Percentiles rank a stretch among this genome's conserved stretches.
phyloP scores from a whole-genome alignment of 2,888 invertebrate genomes.

The Clistopyga incitator region DNA sequence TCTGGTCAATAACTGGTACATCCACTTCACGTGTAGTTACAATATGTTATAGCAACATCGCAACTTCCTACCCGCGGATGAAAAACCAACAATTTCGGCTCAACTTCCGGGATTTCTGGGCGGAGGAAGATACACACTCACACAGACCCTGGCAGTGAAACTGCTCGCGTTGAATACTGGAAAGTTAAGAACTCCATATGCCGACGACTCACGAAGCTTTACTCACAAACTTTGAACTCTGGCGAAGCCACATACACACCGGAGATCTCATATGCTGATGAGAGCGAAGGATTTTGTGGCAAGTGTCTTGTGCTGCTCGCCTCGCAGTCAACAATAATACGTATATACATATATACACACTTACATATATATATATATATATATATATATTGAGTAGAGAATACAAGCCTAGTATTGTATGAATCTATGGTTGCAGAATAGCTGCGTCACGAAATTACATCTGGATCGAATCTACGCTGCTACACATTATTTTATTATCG shows the following conservation, averaged over 20 bases:
- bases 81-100: slow-evolving; percentile 70
- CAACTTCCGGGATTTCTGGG: slow-evolving; percentile 59
- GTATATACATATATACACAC: neutral
- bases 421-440: slow-evolving; percentile 9
- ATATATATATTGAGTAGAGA: neutral
- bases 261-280: slow-evolving; percentile 60
- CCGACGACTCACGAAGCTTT: slow-evolving; percentile 64
- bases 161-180: slow-evolving; percentile 64
- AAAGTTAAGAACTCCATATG: slow-evolving; percentile 71
- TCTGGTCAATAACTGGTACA: slow-evolving; percentile 12
- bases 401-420: neutral
- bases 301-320: slow-evolving; percentile 23
- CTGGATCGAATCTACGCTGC: slow-evolving; percentile 51
- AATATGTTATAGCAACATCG: slow-evolving; percentile 33
- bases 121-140: neutral
- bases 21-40: neutral
- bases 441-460: slow-evolving; percentile 62
- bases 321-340: neutral
- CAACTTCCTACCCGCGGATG: slow-evolving; percentile 64
- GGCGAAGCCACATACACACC: slow-evolving; percentile 22
- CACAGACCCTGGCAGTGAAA: slow-evolving; percentile 28
- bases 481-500: slow-evolving; percentile 35
- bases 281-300: slow-evolving; percentile 49
- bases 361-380: neutral
- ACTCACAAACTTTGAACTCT: slow-evolving; percentile 57